phyloP scores from a whole-genome alignment of 64 coral and sea anemone genomes.

The Montipora foliosa region DNA sequence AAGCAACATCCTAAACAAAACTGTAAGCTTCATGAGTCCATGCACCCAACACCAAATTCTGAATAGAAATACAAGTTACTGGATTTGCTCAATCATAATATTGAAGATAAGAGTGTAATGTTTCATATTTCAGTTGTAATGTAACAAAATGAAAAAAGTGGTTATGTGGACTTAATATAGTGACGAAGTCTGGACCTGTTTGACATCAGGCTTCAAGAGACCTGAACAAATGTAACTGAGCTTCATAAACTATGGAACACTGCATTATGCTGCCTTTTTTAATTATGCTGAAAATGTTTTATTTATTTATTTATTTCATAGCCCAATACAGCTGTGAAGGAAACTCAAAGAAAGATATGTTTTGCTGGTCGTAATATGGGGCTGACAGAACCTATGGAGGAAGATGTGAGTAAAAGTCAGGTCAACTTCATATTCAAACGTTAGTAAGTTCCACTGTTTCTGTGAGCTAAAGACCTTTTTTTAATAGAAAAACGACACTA shows the following conservation, averaged over 20 bases:
- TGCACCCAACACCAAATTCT: neutral
- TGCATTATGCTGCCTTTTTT: neutral
- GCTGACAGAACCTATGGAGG: constrained; percentile 1
- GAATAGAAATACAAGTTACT: neutral
- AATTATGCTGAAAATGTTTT: constrained; percentile 5
- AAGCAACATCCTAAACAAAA: neutral
- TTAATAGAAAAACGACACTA: constrained; percentile 8
- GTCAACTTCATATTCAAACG: neutral
- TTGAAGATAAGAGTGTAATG: neutral
- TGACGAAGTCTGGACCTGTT: neutral
- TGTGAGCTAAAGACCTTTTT: neutral
- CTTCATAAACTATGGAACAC: constrained; percentile 3
- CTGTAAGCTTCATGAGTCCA: neutral
- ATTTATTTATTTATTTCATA: constrained; percentile 5
- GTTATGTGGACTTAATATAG: neutral
- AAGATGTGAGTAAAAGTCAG: constrained; percentile 7
- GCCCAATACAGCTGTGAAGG: neutral
- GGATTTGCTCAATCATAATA: neutral
- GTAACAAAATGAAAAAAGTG: neutral
- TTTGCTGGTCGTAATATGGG: neutral
- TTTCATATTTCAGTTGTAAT: neutral
- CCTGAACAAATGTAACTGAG: constrained; percentile 7
- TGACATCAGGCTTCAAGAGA: constrained; percentile 1
- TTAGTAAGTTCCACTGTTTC: neutral
- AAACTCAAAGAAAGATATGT: constrained; percentile 3